phyloP scores from a whole-genome alignment of 2,888 invertebrate species.

The Branchipolynoe longqiensis region DNA sequence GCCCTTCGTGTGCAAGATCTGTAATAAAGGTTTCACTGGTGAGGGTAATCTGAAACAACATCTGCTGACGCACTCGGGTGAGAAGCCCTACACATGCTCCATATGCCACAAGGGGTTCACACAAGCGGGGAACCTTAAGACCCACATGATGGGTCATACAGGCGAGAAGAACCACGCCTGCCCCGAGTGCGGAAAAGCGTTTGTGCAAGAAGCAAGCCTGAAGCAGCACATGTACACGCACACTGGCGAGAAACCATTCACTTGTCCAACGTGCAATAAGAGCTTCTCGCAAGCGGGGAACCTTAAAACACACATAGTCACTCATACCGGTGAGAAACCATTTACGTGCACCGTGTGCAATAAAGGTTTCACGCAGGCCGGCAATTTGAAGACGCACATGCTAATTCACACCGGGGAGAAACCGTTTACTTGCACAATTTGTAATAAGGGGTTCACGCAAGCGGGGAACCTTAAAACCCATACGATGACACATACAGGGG shows the following conservation, averaged over 20 bases:
- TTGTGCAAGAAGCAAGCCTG: slow-evolving; percentile 39
- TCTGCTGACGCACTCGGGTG: slow-evolving; percentile 60
- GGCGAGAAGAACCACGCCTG: slow-evolving; percentile 58
- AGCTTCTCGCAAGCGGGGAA: slow-evolving; percentile 44
- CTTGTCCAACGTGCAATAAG: slow-evolving; percentile 36
- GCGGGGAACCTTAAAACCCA: slow-evolving; percentile 46
- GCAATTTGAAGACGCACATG: slow-evolving; percentile 50
- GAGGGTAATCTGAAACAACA: slow-evolving; percentile 59
- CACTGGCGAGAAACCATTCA: slow-evolving; percentile 59
- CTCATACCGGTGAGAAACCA: slow-evolving; percentile 42
- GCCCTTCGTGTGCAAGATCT: slow-evolving; percentile 52
- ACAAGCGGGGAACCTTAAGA: slow-evolving; percentile 58
- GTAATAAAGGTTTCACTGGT: slow-evolving; percentile 41
- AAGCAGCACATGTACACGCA: slow-evolving; percentile 59
- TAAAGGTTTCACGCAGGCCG: slow-evolving; percentile 30
- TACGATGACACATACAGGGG: slow-evolving; percentile 44
- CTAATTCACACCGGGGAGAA: slow-evolving; percentile 49
- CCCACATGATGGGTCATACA: slow-evolving; percentile 59
- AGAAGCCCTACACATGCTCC: slow-evolving; percentile 53
- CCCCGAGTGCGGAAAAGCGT: slow-evolving; percentile 51
- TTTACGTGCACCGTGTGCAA: slow-evolving; percentile 27
- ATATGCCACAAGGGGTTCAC: slow-evolving; percentile 56
- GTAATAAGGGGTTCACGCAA: slow-evolving; percentile 51
- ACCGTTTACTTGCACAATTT: slow-evolving; percentile 45
- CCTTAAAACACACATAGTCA: slow-evolving; percentile 51